phyloP scores from a whole-genome alignment of 2,797 vertebrate species.

The Lindbergichthys nudifrons region DNA sequence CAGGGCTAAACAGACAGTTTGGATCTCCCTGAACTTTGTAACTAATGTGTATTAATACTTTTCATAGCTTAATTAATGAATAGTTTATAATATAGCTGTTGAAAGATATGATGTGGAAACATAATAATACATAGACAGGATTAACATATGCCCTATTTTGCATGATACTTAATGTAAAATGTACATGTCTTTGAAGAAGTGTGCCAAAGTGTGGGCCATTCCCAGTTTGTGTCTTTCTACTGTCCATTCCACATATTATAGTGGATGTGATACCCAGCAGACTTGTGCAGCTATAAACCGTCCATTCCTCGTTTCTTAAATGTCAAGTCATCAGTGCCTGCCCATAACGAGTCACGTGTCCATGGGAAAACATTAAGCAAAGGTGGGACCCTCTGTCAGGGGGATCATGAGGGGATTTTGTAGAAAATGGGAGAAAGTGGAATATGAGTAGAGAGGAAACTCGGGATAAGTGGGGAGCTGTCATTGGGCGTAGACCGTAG shows the following conservation, averaged over 20 bases:
- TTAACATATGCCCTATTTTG: neutral
- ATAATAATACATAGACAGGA: neutral
- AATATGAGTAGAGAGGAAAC: constrained; percentile 34
- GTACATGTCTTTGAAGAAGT: neutral
- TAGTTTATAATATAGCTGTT: no score
- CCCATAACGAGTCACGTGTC: constrained; percentile 68
- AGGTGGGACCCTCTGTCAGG: no score
- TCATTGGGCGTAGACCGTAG: constrained; percentile 19
- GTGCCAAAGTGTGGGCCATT: neutral
- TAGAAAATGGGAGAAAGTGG: constrained; percentile 29
- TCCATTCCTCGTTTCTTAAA: constrained; percentile 70
- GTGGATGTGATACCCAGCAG: constrained; percentile 55
- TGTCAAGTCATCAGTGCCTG: constrained; percentile 71
- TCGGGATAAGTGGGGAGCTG: constrained; percentile 29
- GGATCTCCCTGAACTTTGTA: no score
- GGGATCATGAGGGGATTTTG: constrained; percentile 47
- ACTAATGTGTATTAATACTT: no score
- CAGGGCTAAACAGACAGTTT: no score
- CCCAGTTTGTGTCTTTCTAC: constrained; percentile 23
- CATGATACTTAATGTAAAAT: constrained; percentile 5
- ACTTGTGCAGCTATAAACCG: constrained; percentile 42
- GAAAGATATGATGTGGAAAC: neutral
- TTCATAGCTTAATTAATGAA: no score
- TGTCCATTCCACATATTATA: constrained; percentile 61
- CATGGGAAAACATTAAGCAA: constrained; percentile 68